Evolutionary conservation across 2,113 vertebrate species (phyloP).

Genomic region (Hippocampus zosterae): DNA sequence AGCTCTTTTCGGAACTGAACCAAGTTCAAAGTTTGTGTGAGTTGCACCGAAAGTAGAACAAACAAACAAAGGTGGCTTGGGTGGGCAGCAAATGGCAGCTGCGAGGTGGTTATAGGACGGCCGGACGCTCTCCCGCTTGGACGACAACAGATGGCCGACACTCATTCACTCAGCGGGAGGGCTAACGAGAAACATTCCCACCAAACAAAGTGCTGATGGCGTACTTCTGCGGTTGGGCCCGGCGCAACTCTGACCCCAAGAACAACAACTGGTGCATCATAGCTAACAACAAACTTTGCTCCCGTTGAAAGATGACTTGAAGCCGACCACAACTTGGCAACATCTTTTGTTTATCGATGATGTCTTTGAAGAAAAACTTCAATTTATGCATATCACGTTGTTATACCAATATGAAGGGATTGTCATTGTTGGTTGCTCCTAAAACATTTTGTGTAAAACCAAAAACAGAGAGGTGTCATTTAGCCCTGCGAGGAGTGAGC

Average conservation of each 20-base stretch:
- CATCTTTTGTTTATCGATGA: no score
- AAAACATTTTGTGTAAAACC: no score
- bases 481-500: no score
- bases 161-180: no score
- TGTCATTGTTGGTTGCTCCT: no score
- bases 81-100: slow-evolving; percentile 19
- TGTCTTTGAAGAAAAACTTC: no score
- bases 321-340: no score
- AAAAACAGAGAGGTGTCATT: no score
- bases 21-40: background rate
- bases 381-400: no score
- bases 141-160: slow-evolving; percentile 29
- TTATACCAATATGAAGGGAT: no score
- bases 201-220: slow-evolving; percentile 10
- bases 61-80: slow-evolving; percentile 1
- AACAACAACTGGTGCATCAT: background rate
- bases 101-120: background rate
- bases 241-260: background rate
- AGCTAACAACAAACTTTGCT: background rate
- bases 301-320: background rate
- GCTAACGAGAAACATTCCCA: slow-evolving; percentile 19
- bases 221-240: background rate
- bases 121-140: slow-evolving; percentile 2
- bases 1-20: no score
- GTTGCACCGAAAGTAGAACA: background rate